Evolutionary conservation across 1,140 invertebrate species (phyloP).

Genomic region (Akabosia matsudoensis): DNA sequence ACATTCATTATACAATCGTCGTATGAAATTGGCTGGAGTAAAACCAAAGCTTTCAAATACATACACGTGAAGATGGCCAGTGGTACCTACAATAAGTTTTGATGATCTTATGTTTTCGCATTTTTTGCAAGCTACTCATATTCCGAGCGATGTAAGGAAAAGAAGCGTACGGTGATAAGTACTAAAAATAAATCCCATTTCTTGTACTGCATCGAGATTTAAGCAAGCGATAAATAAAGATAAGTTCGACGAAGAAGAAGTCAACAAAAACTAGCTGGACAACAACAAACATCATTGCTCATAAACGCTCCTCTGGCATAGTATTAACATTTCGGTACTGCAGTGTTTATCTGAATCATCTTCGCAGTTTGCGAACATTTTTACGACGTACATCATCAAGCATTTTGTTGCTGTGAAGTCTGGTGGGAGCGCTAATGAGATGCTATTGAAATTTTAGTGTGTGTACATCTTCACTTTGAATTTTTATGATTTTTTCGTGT

Average conservation of each 20-base stretch:
- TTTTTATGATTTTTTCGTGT: not conserved
- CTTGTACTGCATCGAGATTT: not conserved
- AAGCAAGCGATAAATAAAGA: not conserved
- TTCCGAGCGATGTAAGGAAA: too few species aligned
- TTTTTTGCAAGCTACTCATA: too few species aligned
- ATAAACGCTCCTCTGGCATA: too few species aligned
- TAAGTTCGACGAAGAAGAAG: not conserved
- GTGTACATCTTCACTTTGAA: constrained; percentile 3
- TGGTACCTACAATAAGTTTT: too few species aligned
- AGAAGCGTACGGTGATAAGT: not conserved
- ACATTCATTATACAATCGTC: too few species aligned
- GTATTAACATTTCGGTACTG: too few species aligned
- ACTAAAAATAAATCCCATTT: not conserved
- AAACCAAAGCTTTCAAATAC: too few species aligned
- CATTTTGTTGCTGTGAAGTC: not conserved
- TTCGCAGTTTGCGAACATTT: too few species aligned
- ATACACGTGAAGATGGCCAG: too few species aligned
- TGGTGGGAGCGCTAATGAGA: not conserved
- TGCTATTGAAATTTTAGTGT: constrained; percentile 4
- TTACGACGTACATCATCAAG: not conserved
- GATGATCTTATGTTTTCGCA: not conserved
- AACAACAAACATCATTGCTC: too few species aligned
- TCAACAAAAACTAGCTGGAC: not conserved
- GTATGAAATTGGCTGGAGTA: too few species aligned
- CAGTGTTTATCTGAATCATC: not conserved